Conservation (phyloP, 2,888 invertebrate species). For the Alsophila aescularia region DNA sequence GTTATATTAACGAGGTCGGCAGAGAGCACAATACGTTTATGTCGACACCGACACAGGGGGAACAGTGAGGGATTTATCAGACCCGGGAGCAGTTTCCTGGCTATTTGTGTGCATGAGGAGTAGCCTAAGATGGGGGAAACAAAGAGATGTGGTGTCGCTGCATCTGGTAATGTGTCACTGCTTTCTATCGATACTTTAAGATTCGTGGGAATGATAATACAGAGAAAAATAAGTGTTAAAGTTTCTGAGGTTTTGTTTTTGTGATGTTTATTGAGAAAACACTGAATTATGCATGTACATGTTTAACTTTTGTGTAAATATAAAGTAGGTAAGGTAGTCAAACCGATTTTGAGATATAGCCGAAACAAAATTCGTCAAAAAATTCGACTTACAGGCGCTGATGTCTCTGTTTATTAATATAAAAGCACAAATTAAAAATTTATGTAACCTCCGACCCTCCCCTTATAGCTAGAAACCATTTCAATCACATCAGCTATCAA, state of each 20-base stretch:
- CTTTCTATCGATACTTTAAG: neutral
- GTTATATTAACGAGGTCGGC: conserved; percentile 33
- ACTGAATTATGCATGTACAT: too few species aligned
- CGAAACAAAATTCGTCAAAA: too few species aligned
- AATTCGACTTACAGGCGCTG: too few species aligned
- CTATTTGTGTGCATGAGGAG: conserved; percentile 48
- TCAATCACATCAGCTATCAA: too few species aligned
- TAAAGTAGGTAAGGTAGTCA: too few species aligned
- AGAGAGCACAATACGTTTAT: conserved; percentile 52
- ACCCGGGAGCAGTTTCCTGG: conserved; percentile 58
- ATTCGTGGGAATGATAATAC: neutral
- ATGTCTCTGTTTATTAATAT: too few species aligned
- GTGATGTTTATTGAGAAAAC: too few species aligned
- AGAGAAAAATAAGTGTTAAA: neutral
- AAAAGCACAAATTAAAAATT: too few species aligned
- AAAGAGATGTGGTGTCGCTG: conserved; percentile 10
- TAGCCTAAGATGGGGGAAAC: conserved; percentile 8
- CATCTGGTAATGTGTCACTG: neutral
- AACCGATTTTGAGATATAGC: too few species aligned
- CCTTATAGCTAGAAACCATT: too few species aligned
- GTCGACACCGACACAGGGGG: conserved; percentile 52
- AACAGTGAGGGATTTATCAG: conserved; percentile 61
- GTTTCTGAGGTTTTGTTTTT: neutral
- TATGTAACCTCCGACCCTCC: too few species aligned
- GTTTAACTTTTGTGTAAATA: too few species aligned